Base-by-base conservation (phyloP, 35 echinoderm and acorn worm genomes). In the Amphiura filiformis region DNA sequence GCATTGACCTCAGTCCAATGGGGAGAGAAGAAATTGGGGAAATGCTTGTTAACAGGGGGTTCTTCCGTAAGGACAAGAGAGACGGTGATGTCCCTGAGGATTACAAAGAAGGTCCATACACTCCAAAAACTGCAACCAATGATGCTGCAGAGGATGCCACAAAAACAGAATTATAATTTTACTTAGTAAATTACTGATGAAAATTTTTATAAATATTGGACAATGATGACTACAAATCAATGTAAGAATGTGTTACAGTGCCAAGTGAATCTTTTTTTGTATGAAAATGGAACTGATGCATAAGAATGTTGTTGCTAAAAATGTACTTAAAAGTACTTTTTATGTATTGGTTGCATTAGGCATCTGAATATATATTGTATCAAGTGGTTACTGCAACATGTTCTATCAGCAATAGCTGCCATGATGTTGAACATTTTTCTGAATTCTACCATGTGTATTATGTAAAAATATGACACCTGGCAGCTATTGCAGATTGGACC, bases 81-180 rank as follows among this genome's bases (percentile, higher is more conserved):
- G 61, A 70, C 2, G 61, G 26, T 4, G 61, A 70, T 2, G 61
- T 70, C 26, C 61, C 61, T 15, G 61, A 70, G 4, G 61, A 70
- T 13, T 70, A 26, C 61, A 70, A 70, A 70, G 26, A 70, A 70
- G 61, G 61, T 3, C 61, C 61, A 15, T 70, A 70, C 26, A 70
- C 26, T 70, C 61, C 61, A 70, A 70, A 70, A 70, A 70, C 61
- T 70, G 61, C 61, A 13, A 5, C 61, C 4, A 23, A 18, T 15
- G 61, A 70, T 13, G 61, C 15, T 13, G 26, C 9, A 26, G 61
- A 70, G 7, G 20, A 20, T 52, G 44, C 7, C 26, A 18, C 1
- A 1, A 70, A 70, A 70, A 15, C 61, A 70, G 61, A 70, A 70
- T 70, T 70, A 70, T 70, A 70, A 23, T 70, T 70, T 70, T 70